Evolutionary conservation across 1,140 invertebrate genomes (phyloP).

Genomic region (Lethrus apterus): DNA sequence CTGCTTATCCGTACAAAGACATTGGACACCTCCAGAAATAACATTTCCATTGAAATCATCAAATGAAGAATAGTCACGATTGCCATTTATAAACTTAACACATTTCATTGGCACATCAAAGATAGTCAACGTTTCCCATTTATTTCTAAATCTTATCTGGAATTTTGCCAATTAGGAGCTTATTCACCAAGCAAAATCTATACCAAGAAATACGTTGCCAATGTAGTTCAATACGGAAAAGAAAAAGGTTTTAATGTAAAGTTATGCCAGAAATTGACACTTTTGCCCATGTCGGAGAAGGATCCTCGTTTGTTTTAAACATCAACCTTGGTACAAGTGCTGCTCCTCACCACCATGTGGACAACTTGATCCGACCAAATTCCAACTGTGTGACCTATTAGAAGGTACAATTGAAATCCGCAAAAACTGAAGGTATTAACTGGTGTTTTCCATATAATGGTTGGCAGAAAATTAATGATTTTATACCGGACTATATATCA

Average conservation of each 20-base stretch:
- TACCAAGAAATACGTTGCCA: slow-evolving; percentile 44
- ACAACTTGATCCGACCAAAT: slow-evolving; percentile 71
- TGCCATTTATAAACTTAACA: slow-evolving; percentile 74
- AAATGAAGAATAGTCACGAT: slow-evolving; percentile 71
- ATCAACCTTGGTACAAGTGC: slow-evolving; percentile 66
- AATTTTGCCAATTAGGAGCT: slow-evolving; percentile 63
- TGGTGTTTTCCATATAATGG: slow-evolving; percentile 85
- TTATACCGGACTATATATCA: slow-evolving; percentile 56
- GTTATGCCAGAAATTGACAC: slow-evolving; percentile 81
- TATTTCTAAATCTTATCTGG: slow-evolving; percentile 57
- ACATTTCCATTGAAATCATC: slow-evolving; percentile 57
- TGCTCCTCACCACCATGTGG: slow-evolving; percentile 85
- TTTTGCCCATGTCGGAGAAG: slow-evolving; percentile 81
- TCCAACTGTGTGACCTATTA: slow-evolving; percentile 65
- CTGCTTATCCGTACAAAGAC: slow-evolving; percentile 67
- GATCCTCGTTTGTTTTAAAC: slow-evolving; percentile 61
- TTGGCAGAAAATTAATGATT: slow-evolving; percentile 80
- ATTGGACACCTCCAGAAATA: slow-evolving; percentile 73
- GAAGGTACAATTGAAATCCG: slow-evolving; percentile 53
- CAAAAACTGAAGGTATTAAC: slow-evolving; percentile 62
- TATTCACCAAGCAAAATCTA: slow-evolving; percentile 61
- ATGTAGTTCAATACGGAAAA: slow-evolving; percentile 62
- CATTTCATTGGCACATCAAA: slow-evolving; percentile 84
- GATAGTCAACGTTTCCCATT: slow-evolving; percentile 82
- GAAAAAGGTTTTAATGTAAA: slow-evolving; percentile 61